Conservation (phyloP, 2,888 invertebrate species). For the Cephus rjabovi region DNA sequence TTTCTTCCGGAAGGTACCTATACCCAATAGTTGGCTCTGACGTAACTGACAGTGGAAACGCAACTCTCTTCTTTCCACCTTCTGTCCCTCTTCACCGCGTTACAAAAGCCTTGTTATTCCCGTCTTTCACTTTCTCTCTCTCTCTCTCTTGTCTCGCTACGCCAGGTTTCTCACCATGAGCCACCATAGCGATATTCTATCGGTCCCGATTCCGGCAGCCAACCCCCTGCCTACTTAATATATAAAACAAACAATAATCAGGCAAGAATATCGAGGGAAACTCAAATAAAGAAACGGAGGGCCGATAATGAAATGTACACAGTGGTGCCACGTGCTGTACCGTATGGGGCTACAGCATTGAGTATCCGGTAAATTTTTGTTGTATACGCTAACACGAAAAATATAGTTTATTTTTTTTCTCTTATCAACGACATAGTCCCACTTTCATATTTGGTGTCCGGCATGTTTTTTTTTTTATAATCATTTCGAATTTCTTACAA, state of each 20-base stretch:
- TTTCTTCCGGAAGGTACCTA: not conserved
- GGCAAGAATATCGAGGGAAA: constrained; percentile 22
- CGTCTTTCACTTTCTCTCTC: constrained; percentile 14
- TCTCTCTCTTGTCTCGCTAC: constrained; percentile 13
- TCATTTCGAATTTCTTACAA: not conserved
- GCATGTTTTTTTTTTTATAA: not conserved
- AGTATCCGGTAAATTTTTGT: not conserved
- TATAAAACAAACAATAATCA: constrained; percentile 24
- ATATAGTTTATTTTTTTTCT: not conserved
- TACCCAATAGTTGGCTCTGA: not conserved
- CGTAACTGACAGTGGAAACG: not conserved
- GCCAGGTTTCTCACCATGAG: constrained; percentile 12
- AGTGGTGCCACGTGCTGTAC: constrained; percentile 8
- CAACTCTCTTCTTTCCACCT: constrained; percentile 10
- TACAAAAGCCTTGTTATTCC: constrained; percentile 17
- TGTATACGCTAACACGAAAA: not conserved
- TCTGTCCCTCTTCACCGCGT: constrained; percentile 1
- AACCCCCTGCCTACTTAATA: constrained; percentile 6
- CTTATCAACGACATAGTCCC: not conserved
- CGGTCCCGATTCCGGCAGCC: not conserved
- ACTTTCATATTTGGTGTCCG: not conserved
- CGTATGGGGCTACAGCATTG: not conserved
- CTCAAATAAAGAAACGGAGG: constrained; percentile 20
- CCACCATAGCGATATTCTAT: constrained; percentile 16
- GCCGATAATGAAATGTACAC: constrained; percentile 31